Conservation (phyloP, 35 echinoderm and acorn worm genomes). For the Heliocidaris tuberculata region DNA sequence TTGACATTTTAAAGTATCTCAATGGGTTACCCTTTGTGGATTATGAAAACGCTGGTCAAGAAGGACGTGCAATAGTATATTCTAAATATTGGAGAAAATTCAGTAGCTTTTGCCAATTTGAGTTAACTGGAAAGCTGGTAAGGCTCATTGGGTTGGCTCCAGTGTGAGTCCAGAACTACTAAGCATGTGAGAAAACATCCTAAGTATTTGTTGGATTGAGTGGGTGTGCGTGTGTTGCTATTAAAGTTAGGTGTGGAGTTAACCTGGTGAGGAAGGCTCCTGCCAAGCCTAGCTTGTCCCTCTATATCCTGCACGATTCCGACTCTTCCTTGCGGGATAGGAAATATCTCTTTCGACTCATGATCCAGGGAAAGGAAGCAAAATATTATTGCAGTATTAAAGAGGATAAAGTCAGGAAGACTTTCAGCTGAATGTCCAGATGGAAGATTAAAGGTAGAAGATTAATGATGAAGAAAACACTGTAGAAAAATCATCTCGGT, state of each 20-base stretch:
- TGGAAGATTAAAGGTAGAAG: not conserved
- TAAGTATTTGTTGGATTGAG: not conserved
- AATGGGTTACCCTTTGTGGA: not conserved
- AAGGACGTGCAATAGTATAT: not conserved
- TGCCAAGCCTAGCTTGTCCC: constrained; percentile 8
- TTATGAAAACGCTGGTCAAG: not conserved
- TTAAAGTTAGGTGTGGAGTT: not conserved
- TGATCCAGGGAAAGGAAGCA: not conserved
- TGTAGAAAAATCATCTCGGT: not conserved
- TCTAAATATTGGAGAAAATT: not conserved
- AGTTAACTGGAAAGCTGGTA: too few relatives aligned
- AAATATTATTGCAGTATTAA: constrained; percentile 9
- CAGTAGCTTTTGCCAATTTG: too few relatives aligned
- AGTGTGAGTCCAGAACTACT: too few relatives aligned
- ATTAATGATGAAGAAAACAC: not conserved
- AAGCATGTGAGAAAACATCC: not conserved
- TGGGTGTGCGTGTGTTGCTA: not conserved
- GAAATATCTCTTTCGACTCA: constrained; percentile 1
- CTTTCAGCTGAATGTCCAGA: not conserved
- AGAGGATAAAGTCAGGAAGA: not conserved
- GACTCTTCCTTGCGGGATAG: not conserved
- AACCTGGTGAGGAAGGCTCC: constrained; percentile 4
- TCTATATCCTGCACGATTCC: not conserved
- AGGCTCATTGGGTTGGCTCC: too few relatives aligned
- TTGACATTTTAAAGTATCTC: too few relatives aligned